These are phyloP conservation scores for Lycaena phlaeas DNA, from an alignment of 2,888 invertebrate genomes.

Conservation along the genomic window DNA sequence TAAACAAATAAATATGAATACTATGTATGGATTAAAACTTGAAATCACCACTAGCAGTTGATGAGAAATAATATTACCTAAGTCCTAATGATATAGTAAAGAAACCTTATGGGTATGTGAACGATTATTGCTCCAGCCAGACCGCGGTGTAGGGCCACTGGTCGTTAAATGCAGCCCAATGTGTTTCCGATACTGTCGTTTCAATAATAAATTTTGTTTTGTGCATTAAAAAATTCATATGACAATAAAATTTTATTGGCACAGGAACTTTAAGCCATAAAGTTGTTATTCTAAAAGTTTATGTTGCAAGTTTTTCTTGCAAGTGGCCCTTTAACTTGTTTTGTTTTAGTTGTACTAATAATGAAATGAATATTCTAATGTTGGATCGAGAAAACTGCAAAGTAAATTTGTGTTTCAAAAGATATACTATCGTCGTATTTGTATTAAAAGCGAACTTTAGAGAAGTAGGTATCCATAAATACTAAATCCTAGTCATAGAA, in stretches of 20 bases:
- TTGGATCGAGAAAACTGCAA: too few species aligned
- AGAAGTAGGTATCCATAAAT: too few species aligned
- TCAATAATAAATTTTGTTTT: conserved; percentile 5
- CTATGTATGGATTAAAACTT: too few species aligned
- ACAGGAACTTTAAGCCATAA: conserved; percentile 2
- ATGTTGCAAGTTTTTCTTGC: too few species aligned
- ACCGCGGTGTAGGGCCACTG: conserved; percentile 17
- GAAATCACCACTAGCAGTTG: not conserved
- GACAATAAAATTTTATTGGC: conserved; percentile 9
- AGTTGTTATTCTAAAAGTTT: conserved; percentile 4
- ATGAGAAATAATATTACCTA: not conserved
- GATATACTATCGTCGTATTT: too few species aligned
- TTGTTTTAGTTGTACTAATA: too few species aligned
- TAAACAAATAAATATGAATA: too few species aligned
- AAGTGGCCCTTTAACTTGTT: too few species aligned
- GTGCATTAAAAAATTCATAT: conserved; percentile 6
- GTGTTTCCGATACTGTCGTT: conserved; percentile 15
- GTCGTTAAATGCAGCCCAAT: conserved; percentile 16
- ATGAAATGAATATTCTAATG: too few species aligned
- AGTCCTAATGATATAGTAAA: not conserved
- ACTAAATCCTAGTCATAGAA: too few species aligned
- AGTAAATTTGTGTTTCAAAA: too few species aligned
- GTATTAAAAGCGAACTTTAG: too few species aligned
- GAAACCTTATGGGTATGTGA: not conserved
- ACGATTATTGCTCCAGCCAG: conserved; percentile 15